Base-by-base conservation (phyloP, 2,113 vertebrate species). In the Noturus placidus region DNA sequence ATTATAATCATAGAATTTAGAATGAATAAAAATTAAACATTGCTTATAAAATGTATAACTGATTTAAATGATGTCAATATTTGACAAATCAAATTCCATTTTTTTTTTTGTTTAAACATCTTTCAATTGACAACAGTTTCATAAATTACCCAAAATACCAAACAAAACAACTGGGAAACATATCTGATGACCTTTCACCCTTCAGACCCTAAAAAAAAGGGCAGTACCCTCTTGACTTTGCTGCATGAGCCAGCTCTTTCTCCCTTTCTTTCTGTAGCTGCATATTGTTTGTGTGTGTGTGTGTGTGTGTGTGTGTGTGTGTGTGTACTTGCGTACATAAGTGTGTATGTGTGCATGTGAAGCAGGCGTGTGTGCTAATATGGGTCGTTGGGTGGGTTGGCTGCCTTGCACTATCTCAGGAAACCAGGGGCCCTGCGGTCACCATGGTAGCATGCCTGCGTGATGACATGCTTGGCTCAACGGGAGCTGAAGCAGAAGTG, bases 401-500 rank as follows among this genome's bases (percentile, higher is more conserved):
- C 52, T 72, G 59, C 84, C 61, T 59, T 54, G 50, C 61, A 72
- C 61, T 85, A 83, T 84, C 88, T 33, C 69, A 87, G 59, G 88
- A 87, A 87, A 50, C 56, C 42, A 10, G 88, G 83, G 81, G 59
- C 54, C 86, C 84, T 72, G 56, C 25, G 74, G 88, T 87, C 87
- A 70, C 79, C 83, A 90, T 83, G 86, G 88, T 90, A 70, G 87
- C 88, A 87, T 91, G 95, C 94, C 94, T 95, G 94, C 61, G 67
- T 94, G 93, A 94, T 91, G 84, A 95, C 92, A 95, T 93, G 88
- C 91, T 89, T 89, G 72, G 87, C 89, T 87, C 77, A 19, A 85
- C 65, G 46, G 91, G 93, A 95, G 92, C 86, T 91, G 91, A 94
- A 94, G 90, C 94, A 94, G 92, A 93, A 90, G 91, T 92, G 65